Conservation (phyloP, 35 echinoderm and acorn worm genomes). For the Acanthaster planci region DNA sequence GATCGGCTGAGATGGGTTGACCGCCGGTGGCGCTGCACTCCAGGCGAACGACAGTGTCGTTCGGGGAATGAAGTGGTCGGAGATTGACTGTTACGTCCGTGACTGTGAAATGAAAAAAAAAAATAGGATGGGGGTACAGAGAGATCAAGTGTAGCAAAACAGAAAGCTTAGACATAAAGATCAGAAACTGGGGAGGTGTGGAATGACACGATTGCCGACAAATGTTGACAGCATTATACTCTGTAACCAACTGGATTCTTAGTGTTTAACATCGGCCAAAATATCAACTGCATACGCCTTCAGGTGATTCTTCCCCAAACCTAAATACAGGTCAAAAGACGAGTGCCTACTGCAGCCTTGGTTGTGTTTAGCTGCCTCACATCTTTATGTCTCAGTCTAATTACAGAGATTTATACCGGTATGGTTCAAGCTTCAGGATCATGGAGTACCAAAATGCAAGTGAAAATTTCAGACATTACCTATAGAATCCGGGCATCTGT, state of each 20-base stretch:
- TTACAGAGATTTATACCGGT: background rate
- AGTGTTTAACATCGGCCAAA: background rate
- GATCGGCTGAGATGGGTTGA: background rate
- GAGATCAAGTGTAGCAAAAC: background rate
- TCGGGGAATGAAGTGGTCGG: background rate
- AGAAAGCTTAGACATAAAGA: background rate
- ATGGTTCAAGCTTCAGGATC: background rate
- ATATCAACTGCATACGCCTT: background rate
- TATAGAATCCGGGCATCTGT: background rate
- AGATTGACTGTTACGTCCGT: background rate
- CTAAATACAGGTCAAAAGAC: no score
- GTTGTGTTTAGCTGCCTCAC: background rate
- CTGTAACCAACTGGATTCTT: no score
- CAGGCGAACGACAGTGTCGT: background rate
- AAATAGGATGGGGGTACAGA: background rate
- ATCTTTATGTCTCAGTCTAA: background rate
- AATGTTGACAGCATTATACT: no score
- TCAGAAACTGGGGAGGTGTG: background rate
- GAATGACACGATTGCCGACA: background rate
- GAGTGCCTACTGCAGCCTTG: background rate
- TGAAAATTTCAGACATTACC: background rate
- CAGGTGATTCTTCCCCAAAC: no score
- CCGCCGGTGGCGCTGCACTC: background rate
- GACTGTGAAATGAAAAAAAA: background rate
- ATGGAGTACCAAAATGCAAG: background rate